phyloP scores from a whole-genome alignment of 2,797 vertebrate genomes.

The Thaleichthys pacificus region DNA sequence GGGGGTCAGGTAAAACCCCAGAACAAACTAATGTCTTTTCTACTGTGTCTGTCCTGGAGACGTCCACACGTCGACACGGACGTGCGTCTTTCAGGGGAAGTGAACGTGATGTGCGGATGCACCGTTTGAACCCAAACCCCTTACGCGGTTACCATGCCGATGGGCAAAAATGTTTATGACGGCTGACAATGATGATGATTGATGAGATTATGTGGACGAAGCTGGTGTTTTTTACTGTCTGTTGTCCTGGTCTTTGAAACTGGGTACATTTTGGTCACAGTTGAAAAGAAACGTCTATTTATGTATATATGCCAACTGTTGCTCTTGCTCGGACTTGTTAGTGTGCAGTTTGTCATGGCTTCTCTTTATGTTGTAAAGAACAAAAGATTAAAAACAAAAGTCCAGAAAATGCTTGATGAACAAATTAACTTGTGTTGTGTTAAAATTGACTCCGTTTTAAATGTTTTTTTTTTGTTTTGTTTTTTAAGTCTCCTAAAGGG shows the following conservation, averaged over 20 bases:
- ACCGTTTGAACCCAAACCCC: no score
- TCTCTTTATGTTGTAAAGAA: conserved; percentile 66
- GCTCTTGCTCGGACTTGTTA: conserved; percentile 63
- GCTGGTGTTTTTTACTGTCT: conserved; percentile 57
- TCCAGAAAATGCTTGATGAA: conserved; percentile 60
- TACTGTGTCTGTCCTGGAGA: conserved; percentile 45
- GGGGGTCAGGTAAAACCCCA: not conserved
- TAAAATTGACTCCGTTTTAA: conserved; percentile 67
- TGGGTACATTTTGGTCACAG: conserved; percentile 62
- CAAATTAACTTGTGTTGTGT: conserved; percentile 69
- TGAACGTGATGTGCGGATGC: no score
- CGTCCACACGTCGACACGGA: no score
- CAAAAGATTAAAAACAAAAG: conserved; percentile 21
- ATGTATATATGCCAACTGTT: conserved; percentile 72
- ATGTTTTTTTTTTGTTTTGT: conserved; percentile 52
- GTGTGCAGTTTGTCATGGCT: conserved; percentile 69
- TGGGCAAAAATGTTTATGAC: conserved; percentile 31
- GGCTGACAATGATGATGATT: conserved; percentile 27
- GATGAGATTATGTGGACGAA: conserved; percentile 22
- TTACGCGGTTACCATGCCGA: no score
- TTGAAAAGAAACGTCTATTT: conserved; percentile 67
- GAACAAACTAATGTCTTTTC: conserved; percentile 43
- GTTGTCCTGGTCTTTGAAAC: conserved; percentile 62
- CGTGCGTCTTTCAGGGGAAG: no score
- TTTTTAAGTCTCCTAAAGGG: conserved; percentile 62